Base-by-base conservation (phyloP, 2,888 invertebrate genomes). In the Gastracanthus pulcherrimus region DNA sequence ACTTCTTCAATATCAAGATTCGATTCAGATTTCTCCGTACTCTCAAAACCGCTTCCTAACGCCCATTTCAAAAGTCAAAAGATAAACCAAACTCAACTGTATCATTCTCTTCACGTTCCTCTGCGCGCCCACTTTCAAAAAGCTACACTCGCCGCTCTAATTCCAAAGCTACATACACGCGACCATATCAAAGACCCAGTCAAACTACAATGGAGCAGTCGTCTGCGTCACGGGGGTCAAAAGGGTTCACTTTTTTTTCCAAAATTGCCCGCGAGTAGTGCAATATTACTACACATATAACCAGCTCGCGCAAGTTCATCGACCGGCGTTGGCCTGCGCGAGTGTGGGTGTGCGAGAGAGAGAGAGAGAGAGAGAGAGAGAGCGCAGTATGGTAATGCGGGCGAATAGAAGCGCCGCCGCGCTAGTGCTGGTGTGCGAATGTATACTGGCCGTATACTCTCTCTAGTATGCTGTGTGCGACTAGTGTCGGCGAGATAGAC, bases 291-390 rank as follows among this genome's bases (percentile, higher is more conserved):
- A 55, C 16, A 55, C 23, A 16, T 19, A 19, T 23, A 11, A n/a
- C n/a, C n/a, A n/a, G n/a, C 48, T 13, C 48, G 11, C 2, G 71
- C 41, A 67, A 48, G 81, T 81, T 81, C 81, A 76, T 81, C 67
- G 81, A 76, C 81, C 81, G 76, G 4, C 38, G 76, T 66, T 81
- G 76, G 72, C 76, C 81, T 79, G 51, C 19, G 55, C 69, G 60
- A 70, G 80, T 76, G 81, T 76, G 76, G 67, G 75, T 76, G 80
- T n/a, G n/a, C n/a, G n/a, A n/a, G n/a, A n/a, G n/a, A n/a, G n/a
- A n/a, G n/a, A n/a, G n/a, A n/a, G n/a, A n/a, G n/a, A n/a, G n/a
- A n/a, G n/a, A n/a, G n/a, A n/a, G n/a, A 31, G 45, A 41, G 29
- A 26, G 38, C 29, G 74, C 58, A 74, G 31, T 76, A 76, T 72